Conservation (phyloP, 1,140 invertebrate genomes). For the Drosophila orosa region DNA sequence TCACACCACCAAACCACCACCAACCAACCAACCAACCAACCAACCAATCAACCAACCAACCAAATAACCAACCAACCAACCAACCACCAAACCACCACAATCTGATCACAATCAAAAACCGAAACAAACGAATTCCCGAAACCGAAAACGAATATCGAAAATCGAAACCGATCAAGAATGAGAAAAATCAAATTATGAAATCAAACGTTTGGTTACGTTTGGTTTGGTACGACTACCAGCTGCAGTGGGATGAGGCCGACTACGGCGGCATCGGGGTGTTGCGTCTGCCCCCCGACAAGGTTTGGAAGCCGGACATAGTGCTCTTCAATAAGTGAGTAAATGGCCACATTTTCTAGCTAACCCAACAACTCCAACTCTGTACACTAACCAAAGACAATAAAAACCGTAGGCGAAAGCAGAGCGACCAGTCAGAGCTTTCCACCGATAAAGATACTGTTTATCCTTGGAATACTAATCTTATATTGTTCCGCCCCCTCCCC, state of each 20-base stretch:
- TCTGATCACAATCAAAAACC: conserved; percentile 54
- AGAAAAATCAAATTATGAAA: conserved; percentile 99
- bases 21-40: conserved; percentile 33
- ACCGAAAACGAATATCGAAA: conserved; percentile 48
- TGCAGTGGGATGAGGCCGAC: conserved; percentile 98
- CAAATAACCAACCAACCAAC: conserved; percentile 37
- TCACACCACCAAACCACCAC: conserved; percentile 42
- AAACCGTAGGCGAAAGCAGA: conserved; percentile 40
- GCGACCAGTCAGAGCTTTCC: conserved; percentile 13
- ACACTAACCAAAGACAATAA: conserved; percentile 37
- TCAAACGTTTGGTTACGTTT: conserved; percentile 98
- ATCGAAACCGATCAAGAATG: conserved; percentile 89
- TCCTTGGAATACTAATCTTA: conserved; percentile 6
- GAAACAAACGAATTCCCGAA: conserved; percentile 49
- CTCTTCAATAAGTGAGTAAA: conserved; percentile 98
- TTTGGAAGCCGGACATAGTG: conserved; percentile 99
- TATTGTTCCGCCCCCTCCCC: conserved; percentile 78
- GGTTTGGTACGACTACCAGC: conserved; percentile 99
- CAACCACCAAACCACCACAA: conserved; percentile 61
- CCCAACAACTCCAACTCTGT: conserved; percentile 46
- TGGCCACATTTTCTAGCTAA: conserved; percentile 48
- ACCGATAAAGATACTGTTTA: neutral
- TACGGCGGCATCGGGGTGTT: conserved; percentile 98
- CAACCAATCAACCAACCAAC: conserved; percentile 36
- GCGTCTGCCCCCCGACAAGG: conserved; percentile 98